phyloP scores from a whole-genome alignment of 2,113 vertebrate species.

The Thomomys bottae region DNA sequence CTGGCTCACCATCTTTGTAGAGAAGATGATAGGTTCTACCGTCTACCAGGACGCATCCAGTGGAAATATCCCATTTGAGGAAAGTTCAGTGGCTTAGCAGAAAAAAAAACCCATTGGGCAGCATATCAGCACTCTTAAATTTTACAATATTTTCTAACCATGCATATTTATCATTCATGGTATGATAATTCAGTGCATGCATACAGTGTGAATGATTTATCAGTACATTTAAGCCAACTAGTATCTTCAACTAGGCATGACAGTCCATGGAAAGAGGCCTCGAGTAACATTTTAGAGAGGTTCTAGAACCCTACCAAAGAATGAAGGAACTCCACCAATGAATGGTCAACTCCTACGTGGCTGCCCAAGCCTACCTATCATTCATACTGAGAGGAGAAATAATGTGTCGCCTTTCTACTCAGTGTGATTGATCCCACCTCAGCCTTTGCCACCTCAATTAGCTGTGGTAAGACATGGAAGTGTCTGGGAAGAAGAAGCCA shows the following conservation, averaged over 20 bases:
- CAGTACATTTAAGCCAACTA: conserved; percentile 6
- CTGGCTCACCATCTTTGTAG: conserved; percentile 7
- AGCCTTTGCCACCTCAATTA: neutral
- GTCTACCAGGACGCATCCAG: neutral
- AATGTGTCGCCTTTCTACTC: neutral
- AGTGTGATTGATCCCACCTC: neutral
- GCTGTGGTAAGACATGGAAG: neutral
- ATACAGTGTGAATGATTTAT: neutral
- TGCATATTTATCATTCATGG: neutral
- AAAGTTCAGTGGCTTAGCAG: neutral
- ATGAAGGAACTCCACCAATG: neutral
- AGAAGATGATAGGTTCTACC: neutral
- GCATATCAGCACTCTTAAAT: neutral
- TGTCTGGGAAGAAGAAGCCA: neutral
- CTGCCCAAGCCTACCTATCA: neutral
- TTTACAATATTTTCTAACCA: neutral
- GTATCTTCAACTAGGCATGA: neutral
- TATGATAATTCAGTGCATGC: neutral
- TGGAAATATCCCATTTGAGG: neutral
- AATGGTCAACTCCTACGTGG: neutral
- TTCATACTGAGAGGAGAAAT: neutral
- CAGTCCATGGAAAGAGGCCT: neutral
- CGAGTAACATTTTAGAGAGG: neutral
- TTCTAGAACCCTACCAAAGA: neutral
- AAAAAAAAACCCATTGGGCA: neutral